Evolutionary conservation across 2,888 invertebrate genomes (phyloP), one percentile per base, ranked within the genome.

Genomic region (Leptothorax acervorum): DNA sequence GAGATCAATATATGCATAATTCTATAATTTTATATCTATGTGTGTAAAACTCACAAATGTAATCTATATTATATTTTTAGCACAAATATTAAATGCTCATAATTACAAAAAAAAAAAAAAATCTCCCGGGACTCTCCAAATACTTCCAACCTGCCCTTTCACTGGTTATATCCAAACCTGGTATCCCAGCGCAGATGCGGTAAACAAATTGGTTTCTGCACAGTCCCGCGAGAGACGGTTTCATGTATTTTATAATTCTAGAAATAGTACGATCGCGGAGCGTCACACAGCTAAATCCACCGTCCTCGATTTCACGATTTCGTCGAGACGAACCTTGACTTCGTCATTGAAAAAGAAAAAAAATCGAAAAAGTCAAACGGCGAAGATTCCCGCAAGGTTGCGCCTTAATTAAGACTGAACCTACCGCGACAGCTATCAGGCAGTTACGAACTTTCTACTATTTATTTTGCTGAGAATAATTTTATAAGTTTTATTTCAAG

Each of bases 231-330:
- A 73, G 75, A 76, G 48, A 83, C 45, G 28, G 8, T 31, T 84
- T 62, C 76, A 70, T 65, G 87, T 85, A 88, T 90, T 89, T 91
- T 88, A 87, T 90, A 90, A 86, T 87, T 88, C 90, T 88, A 85
- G 88, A 90, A 92, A 92, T 91, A 92, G 91, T 87, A 86, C 84
- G 82, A 73, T 75, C 78, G 9, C 78, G 18, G 18, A 2, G 28
- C 15, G 82, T 74, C 81, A 73, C 83, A 12, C 57, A 55, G 87
- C 85, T 90, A 90, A 90, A 88, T 90, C 81, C 66, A 82, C 5
- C 85, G 90, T 85, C 90, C 90, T 63, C 88, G 68, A 88, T 90
- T 90, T 87, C 83, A 65, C 73, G 74, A 76, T 86, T 85, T 86
- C 71, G 70, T 75, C 87, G 75, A 48, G 65, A 53, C 78, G 82